Evolutionary conservation across 2,797 vertebrate genomes (phyloP).

Genomic region (Synaphobranchus kaupii): DNA sequence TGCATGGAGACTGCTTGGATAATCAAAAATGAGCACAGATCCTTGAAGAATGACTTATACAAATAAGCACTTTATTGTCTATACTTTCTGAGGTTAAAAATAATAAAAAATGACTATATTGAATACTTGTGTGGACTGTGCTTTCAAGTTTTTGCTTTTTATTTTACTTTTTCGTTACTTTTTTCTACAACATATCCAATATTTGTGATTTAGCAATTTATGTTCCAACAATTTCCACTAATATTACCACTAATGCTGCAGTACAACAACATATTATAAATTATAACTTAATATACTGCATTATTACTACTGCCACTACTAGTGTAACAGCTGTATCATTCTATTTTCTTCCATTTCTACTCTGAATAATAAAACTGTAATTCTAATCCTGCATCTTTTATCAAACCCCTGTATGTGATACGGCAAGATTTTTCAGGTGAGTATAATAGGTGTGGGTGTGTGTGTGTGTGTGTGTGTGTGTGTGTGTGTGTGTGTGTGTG

Average conservation of each 20-base stretch:
- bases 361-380: neutral
- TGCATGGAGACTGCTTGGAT: conserved; percentile 24
- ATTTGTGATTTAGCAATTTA: neutral
- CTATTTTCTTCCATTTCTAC: neutral
- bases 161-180: conserved; percentile 25
- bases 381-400: neutral
- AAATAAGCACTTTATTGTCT: conserved; percentile 68
- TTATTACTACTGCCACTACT: neutral
- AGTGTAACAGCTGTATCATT: neutral
- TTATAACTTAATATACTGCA: neutral
- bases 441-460: neutral
- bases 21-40: conserved; percentile 29
- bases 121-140: conserved; percentile 29
- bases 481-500: neutral
- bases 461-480: neutral
- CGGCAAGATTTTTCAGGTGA: no score
- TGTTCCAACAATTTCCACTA: neutral
- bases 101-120: conserved; percentile 68
- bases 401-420: neutral
- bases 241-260: neutral
- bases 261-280: no score
- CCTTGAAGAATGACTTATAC: conserved; percentile 40
- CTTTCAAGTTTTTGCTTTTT: conserved; percentile 6
- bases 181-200: neutral
- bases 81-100: conserved; percentile 52